A percentile compares a stretch with the other conserved stretches of the same genome.
Conservation (phyloP, 1,140 invertebrate species). For the Oryzaephilus surinamensis region DNA sequence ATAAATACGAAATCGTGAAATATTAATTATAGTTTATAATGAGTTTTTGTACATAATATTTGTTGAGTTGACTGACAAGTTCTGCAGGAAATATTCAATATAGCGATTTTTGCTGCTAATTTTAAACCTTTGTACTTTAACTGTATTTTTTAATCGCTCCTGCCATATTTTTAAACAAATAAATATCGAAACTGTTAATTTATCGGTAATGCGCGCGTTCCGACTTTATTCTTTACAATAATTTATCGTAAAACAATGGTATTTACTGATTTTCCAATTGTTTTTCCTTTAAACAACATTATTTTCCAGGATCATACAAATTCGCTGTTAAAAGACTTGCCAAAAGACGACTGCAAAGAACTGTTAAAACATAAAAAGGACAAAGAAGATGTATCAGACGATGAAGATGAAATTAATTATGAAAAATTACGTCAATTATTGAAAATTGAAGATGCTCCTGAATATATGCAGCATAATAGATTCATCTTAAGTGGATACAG, state of each 20-base stretch:
- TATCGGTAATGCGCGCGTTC: no score
- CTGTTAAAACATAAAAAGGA: neutral
- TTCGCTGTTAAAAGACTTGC: slow-evolving; percentile 21
- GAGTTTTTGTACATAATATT: no score
- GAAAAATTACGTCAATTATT: slow-evolving; percentile 39
- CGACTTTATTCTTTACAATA: no score
- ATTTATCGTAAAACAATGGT: neutral
- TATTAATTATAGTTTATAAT: no score
- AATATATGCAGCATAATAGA: slow-evolving; percentile 59
- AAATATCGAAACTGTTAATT: no score
- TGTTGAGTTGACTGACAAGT: no score
- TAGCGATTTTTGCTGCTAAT: no score
- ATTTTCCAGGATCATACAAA: slow-evolving; percentile 16
- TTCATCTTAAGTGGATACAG: slow-evolving; percentile 61
- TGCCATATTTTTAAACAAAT: no score
- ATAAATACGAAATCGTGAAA: no score
- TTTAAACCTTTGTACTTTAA: no score
- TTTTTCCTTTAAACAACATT: neutral
- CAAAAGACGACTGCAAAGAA: neutral
- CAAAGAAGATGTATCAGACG: slow-evolving; percentile 7
- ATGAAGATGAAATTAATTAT: slow-evolving; percentile 29
- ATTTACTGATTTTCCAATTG: neutral
- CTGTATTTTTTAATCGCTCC: no score
- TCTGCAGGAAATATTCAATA: no score
- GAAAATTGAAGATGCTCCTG: slow-evolving; percentile 56